These are phyloP conservation scores for Tetheella fluctuosa DNA, from an alignment of 2,888 invertebrate species.

Conservation along the genomic window DNA sequence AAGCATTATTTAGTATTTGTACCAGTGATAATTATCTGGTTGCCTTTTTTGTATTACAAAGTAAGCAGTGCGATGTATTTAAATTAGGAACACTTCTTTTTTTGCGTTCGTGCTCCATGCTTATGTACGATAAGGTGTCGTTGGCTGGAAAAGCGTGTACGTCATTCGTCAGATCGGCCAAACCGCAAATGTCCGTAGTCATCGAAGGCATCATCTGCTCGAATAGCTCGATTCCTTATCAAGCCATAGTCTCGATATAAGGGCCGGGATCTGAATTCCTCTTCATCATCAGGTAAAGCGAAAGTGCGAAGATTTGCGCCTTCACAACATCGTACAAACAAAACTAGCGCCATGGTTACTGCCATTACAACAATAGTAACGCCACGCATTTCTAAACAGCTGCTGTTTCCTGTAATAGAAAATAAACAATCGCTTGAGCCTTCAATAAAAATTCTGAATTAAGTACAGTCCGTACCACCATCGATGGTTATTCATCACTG, in stretches of 20 bases:
- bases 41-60: background rate
- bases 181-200: slow-evolving; percentile 91
- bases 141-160: slow-evolving; percentile 28
- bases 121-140: slow-evolving; percentile 29
- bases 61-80: slow-evolving; percentile 15
- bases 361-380: slow-evolving; percentile 54
- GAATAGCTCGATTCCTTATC: slow-evolving; percentile 60
- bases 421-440: background rate
- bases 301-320: slow-evolving; percentile 54
- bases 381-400: slow-evolving; percentile 51
- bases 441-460: no score
- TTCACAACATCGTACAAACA: slow-evolving; percentile 57
- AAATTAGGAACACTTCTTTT: slow-evolving; percentile 33
- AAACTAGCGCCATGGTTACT: slow-evolving; percentile 48
- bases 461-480: no score
- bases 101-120: slow-evolving; percentile 29
- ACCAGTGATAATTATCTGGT: background rate
- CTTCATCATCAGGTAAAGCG: slow-evolving; percentile 63
- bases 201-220: slow-evolving; percentile 87
- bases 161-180: slow-evolving; percentile 85
- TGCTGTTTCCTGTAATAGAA: slow-evolving; percentile 22
- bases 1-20: background rate
- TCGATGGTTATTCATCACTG: no score
- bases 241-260: slow-evolving; percentile 85
- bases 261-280: slow-evolving; percentile 58